Conservation (phyloP, 2,888 invertebrate species). For the Tachystola acroxantha region DNA sequence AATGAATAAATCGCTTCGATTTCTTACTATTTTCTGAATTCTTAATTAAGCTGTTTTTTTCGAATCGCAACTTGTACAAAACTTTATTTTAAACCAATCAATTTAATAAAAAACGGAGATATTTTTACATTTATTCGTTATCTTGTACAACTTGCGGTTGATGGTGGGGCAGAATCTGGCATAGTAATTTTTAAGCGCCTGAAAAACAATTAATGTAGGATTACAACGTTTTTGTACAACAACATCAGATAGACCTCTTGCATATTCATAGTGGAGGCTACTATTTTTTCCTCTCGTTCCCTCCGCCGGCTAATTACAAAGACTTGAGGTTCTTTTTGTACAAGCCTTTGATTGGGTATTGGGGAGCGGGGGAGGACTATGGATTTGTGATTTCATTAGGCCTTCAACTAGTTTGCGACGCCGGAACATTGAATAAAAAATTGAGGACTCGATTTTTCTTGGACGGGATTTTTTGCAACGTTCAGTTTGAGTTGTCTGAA, state of each 20-base stretch:
- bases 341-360: constrained; percentile 35
- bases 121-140: too few relatives aligned
- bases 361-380: constrained; percentile 36
- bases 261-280: constrained; percentile 39
- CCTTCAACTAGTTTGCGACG: neutral
- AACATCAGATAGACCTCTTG: constrained; percentile 17
- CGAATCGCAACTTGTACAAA: too few relatives aligned
- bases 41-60: too few relatives aligned
- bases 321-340: constrained; percentile 11
- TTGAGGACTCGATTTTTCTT: neutral
- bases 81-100: too few relatives aligned
- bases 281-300: constrained; percentile 33
- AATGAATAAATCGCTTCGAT: too few relatives aligned
- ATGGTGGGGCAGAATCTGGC: too few relatives aligned
- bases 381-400: constrained; percentile 10
- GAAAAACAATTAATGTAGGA: neutral
- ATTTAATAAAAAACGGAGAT: too few relatives aligned
- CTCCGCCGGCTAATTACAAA: constrained; percentile 27
- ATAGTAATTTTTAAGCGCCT: too few relatives aligned
- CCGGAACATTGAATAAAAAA: constrained; percentile 1
- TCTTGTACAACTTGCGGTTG: too few relatives aligned
- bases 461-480: too few relatives aligned
- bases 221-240: neutral
- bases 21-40: too few relatives aligned
- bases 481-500: neutral